Conservation (phyloP, 2,113 vertebrate genomes). For the Varanus komodoensis region DNA sequence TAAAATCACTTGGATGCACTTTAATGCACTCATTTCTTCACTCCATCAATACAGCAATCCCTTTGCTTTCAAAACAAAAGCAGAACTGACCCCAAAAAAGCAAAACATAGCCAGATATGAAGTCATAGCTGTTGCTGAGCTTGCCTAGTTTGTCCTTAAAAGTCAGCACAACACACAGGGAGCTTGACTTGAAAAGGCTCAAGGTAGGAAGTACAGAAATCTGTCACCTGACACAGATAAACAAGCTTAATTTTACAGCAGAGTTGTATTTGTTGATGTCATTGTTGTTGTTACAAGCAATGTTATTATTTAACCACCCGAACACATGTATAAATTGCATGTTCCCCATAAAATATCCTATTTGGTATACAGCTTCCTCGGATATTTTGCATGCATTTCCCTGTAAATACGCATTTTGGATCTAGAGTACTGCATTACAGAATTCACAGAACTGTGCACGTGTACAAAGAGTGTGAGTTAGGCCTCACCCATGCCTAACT, state of each 20-base stretch:
- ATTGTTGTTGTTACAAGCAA: too few species aligned
- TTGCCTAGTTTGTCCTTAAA: constrained; percentile 27
- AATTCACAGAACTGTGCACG: neutral
- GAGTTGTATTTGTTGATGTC: too few species aligned
- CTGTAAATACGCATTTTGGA: too few species aligned
- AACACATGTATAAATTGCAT: neutral
- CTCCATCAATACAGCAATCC: constrained; percentile 21
- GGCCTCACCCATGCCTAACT: neutral
- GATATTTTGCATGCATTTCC: neutral
- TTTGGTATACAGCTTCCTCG: neutral
- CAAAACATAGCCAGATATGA: constrained; percentile 15
- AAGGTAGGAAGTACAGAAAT: neutral
- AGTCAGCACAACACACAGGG: neutral
- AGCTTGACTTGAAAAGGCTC: neutral
- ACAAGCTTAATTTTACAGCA: neutral
- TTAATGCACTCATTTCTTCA: neutral
- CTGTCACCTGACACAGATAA: neutral
- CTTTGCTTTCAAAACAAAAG: constrained; percentile 22
- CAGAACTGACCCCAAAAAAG: constrained; percentile 14
- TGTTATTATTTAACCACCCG: too few species aligned
- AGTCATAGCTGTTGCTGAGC: constrained; percentile 21
- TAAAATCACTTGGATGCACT: constrained; percentile 9
- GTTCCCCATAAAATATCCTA: neutral
- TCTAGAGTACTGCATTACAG: neutral
- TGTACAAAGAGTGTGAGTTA: neutral